These are phyloP conservation scores for Leontocebus nigricollis DNA, from an alignment of 2,797 vertebrate genomes.

Conservation along the genomic window DNA sequence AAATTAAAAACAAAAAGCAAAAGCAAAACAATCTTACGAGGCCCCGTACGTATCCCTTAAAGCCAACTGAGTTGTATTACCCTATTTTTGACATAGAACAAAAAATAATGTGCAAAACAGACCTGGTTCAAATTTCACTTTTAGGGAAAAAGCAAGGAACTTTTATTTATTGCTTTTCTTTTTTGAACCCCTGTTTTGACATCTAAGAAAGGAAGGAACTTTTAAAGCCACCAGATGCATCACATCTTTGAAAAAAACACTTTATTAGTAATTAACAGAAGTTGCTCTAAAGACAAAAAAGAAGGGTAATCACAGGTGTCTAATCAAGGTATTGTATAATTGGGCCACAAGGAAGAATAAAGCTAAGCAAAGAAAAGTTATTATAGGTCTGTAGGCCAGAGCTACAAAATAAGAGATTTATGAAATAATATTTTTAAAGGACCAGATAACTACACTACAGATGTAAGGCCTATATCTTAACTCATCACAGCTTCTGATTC, in stretches of 20 bases:
- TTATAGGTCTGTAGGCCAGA: neutral
- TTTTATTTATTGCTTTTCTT: neutral
- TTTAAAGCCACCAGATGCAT: neutral
- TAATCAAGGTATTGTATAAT: neutral
- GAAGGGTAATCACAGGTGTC: neutral
- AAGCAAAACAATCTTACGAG: neutral
- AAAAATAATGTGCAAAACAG: neutral
- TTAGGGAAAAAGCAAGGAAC: neutral
- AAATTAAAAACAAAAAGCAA: slow-evolving; percentile 43
- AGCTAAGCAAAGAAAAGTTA: neutral
- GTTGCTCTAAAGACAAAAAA: neutral
- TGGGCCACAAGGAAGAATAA: neutral
- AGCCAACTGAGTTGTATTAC: neutral
- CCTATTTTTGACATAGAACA: neutral
- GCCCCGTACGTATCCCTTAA: neutral
- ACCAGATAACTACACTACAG: neutral
- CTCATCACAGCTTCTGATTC: neutral
- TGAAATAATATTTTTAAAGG: neutral
- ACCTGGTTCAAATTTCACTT: neutral
- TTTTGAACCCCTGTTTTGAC: neutral
- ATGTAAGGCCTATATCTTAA: neutral
- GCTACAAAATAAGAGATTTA: neutral
- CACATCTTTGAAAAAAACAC: neutral
- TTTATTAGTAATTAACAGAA: neutral
- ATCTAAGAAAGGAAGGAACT: neutral